Evolutionary conservation across 2,888 invertebrate species (phyloP).

Genomic region (Cheilosia vernalis): DNA sequence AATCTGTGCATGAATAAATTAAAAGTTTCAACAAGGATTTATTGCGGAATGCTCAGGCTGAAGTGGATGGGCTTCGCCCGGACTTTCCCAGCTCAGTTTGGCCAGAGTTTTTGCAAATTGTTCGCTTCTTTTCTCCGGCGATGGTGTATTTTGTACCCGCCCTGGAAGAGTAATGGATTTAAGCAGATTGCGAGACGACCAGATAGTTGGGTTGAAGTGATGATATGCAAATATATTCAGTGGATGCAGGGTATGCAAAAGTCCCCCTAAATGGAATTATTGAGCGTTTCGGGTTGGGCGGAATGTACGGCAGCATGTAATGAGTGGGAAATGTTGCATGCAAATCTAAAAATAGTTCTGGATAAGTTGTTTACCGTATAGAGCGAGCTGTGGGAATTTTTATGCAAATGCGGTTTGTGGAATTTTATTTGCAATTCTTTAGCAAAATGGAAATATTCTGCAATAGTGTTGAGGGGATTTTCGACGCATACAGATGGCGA

Average conservation of each 20-base stretch:
- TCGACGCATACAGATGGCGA: too few relatives aligned
- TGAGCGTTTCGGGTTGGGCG: slow-evolving; percentile 43
- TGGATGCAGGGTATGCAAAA: slow-evolving; percentile 34
- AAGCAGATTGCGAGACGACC: slow-evolving; percentile 35
- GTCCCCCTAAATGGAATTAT: slow-evolving; percentile 33
- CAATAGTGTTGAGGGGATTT: too few relatives aligned
- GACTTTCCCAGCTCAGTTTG: slow-evolving; percentile 32
- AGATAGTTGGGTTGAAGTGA: slow-evolving; percentile 60
- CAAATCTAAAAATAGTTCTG: slow-evolving; percentile 30
- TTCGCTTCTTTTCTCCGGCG: slow-evolving; percentile 5
- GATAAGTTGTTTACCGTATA: slow-evolving; percentile 11
- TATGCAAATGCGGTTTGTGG: too few relatives aligned
- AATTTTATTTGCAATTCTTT: too few relatives aligned
- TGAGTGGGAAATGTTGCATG: slow-evolving; percentile 52
- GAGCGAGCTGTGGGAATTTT: neutral
- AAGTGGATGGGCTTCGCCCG: neutral
- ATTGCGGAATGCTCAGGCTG: slow-evolving; percentile 13
- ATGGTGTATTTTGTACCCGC: slow-evolving; percentile 1
- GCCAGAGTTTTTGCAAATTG: slow-evolving; percentile 35
- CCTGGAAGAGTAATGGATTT: slow-evolving; percentile 53
- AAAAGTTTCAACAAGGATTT: slow-evolving; percentile 68
- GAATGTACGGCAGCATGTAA: slow-evolving; percentile 2
- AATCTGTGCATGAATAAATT: slow-evolving; percentile 71
- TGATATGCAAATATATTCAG: slow-evolving; percentile 72
- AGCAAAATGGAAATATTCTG: too few relatives aligned